Conservation (phyloP, 2,113 vertebrate species). For the Microcebus griseorufus region DNA sequence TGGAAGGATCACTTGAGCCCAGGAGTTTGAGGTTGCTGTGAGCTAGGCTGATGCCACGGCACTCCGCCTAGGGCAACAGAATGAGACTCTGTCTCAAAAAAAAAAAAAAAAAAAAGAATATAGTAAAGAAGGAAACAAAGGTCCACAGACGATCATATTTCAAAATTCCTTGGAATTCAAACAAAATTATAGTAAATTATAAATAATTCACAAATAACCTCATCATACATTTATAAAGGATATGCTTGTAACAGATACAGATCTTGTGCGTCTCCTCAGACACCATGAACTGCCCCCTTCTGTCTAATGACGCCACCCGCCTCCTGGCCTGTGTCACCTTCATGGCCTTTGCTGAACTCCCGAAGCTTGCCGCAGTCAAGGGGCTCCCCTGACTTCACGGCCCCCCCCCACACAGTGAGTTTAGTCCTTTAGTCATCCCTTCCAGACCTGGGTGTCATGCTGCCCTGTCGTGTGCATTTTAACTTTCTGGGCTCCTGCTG, state of each 20-base stretch:
- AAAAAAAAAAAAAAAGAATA: not conserved
- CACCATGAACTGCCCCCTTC: not conserved
- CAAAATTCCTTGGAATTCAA: not conserved
- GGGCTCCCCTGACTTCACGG: not conserved
- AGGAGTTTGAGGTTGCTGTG: no score
- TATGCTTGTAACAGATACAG: not conserved
- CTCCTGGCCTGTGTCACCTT: not conserved
- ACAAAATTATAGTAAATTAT: not conserved
- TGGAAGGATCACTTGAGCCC: no score
- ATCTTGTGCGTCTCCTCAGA: not conserved
- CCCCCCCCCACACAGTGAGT: not conserved
- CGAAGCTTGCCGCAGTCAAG: not conserved
- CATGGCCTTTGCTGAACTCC: not conserved
- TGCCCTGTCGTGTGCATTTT: not conserved
- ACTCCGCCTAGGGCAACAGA: no score
- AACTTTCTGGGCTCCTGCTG: not conserved
- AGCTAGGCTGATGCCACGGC: no score
- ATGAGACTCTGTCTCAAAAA: no score
- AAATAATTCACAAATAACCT: not conserved
- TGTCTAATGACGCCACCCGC: not conserved
- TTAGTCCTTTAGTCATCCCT: not conserved
- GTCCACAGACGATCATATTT: not conserved
- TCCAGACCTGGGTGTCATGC: not conserved
- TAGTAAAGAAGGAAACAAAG: not conserved
- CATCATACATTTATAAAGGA: not conserved